A percentile compares a stretch with the other conserved stretches of the same genome.
phyloP scores from a whole-genome alignment of 2,888 invertebrate genomes.

The Lomographa bimaculata region DNA sequence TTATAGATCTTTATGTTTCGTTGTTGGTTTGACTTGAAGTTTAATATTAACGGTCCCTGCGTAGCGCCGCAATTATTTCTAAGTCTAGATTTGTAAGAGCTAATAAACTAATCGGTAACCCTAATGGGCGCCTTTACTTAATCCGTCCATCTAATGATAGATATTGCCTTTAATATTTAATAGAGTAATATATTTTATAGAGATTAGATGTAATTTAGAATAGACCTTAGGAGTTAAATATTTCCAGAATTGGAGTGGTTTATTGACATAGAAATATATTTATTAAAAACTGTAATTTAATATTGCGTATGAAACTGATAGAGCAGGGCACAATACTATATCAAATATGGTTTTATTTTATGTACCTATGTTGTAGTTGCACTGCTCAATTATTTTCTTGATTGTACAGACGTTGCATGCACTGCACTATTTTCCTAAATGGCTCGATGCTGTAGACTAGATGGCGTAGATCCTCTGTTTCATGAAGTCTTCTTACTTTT shows the following conservation, averaged over 20 bases:
- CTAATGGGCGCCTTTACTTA: constrained; percentile 81
- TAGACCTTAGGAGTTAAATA: constrained; percentile 66
- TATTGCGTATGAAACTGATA: constrained; percentile 2
- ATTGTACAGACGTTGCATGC: constrained; percentile 1
- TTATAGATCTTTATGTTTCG: constrained; percentile 73
- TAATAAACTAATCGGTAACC: constrained; percentile 81
- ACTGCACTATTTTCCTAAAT: too few species aligned
- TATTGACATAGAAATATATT: constrained; percentile 65
- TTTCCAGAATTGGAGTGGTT: constrained; percentile 71
- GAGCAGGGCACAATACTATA: constrained; percentile 1
- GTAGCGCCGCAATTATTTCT: constrained; percentile 62
- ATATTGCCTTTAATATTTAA: constrained; percentile 84
- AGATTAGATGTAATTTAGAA: constrained; percentile 70
- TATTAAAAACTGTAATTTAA: constrained; percentile 45
- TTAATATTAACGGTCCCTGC: constrained; percentile 60
- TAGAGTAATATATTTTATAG: constrained; percentile 84
- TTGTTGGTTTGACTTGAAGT: constrained; percentile 67
- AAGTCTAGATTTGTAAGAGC: constrained; percentile 67
- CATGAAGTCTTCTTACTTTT: too few species aligned
- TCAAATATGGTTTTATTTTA: not conserved
- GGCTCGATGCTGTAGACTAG: too few species aligned
- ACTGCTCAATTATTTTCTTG: constrained; percentile 10
- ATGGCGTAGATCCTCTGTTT: too few species aligned
- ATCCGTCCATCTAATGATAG: constrained; percentile 83
- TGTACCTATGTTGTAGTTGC: too few species aligned